A percentile compares a stretch with the other conserved stretches of the same genome.
Evolutionary conservation across 2,797 vertebrate species (phyloP).

Genomic region (Prunella strophiata): DNA sequence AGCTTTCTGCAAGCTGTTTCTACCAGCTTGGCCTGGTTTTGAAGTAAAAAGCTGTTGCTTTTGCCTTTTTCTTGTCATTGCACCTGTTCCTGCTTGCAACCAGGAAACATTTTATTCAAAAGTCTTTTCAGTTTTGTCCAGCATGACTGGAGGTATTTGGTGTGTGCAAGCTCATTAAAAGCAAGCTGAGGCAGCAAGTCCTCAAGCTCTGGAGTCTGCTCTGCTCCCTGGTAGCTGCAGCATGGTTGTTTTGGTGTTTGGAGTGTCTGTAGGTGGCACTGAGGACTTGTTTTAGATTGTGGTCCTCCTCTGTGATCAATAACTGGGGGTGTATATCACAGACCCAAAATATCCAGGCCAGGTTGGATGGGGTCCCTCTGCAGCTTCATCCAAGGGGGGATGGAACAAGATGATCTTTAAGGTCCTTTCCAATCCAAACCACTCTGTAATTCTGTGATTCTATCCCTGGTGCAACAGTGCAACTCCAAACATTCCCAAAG

Average conservation of each 20-base stretch:
- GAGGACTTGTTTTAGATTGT: neutral
- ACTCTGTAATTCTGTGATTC: neutral
- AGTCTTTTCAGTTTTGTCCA: neutral
- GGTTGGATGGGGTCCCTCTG: neutral
- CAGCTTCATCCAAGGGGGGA: neutral
- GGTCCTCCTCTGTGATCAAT: fast-evolving
- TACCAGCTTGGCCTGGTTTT: neutral
- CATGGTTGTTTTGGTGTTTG: neutral
- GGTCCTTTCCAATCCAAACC: neutral
- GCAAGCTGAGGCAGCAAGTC: neutral
- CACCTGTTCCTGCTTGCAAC: neutral
- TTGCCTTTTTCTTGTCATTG: slow-evolving; percentile 1
- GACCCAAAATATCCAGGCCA: neutral
- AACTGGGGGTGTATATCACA: neutral
- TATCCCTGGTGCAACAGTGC: neutral
- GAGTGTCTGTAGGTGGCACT: neutral
- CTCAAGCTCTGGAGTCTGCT: neutral
- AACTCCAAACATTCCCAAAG: neutral
- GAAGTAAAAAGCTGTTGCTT: neutral
- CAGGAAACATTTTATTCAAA: neutral
- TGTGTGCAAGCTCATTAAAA: neutral
- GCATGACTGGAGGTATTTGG: fast-evolving
- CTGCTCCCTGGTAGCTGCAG: neutral
- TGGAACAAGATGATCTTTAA: neutral
- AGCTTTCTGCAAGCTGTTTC: neutral